A percentile compares a stretch with the other conserved stretches of the same genome.
phyloP scores from a whole-genome alignment of 2,888 invertebrate species.

The Pyrocoelia pectoralis region DNA sequence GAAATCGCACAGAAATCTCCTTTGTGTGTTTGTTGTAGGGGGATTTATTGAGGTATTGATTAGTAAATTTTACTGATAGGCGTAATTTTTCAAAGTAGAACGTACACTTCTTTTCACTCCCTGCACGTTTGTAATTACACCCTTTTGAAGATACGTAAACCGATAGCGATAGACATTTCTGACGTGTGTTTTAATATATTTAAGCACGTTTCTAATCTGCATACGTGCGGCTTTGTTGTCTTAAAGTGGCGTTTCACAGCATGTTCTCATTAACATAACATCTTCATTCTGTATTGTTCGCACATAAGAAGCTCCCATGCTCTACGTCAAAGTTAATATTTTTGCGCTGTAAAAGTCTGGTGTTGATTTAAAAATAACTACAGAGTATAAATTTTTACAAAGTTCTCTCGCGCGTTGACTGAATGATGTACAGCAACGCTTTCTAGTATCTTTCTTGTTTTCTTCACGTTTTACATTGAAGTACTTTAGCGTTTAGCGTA shows the following conservation, averaged over 20 bases:
- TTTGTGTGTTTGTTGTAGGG: neutral
- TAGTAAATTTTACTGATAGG: neutral
- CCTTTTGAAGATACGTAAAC: neutral
- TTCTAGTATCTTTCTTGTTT: no score
- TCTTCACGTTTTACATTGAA: no score
- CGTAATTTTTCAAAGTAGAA: neutral
- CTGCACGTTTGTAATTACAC: neutral
- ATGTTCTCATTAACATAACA: slow-evolving; percentile 34
- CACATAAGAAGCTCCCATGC: neutral
- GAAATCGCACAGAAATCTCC: slow-evolving; percentile 10
- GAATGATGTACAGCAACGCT: no score
- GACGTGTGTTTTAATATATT: slow-evolving; percentile 16
- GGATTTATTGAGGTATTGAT: neutral
- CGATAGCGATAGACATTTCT: slow-evolving; percentile 15
- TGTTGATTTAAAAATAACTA: neutral
- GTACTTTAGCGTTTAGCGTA: no score
- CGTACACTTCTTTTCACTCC: neutral
- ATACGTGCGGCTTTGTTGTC: slow-evolving; percentile 31
- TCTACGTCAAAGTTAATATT: neutral
- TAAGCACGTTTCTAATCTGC: slow-evolving; percentile 24
- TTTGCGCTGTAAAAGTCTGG: neutral
- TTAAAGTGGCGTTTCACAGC: slow-evolving; percentile 27
- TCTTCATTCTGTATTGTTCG: slow-evolving; percentile 28
- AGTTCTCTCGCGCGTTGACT: neutral
- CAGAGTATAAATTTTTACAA: neutral